Conservation (phyloP, 2,888 invertebrate species). For the Synergus japonicus region DNA sequence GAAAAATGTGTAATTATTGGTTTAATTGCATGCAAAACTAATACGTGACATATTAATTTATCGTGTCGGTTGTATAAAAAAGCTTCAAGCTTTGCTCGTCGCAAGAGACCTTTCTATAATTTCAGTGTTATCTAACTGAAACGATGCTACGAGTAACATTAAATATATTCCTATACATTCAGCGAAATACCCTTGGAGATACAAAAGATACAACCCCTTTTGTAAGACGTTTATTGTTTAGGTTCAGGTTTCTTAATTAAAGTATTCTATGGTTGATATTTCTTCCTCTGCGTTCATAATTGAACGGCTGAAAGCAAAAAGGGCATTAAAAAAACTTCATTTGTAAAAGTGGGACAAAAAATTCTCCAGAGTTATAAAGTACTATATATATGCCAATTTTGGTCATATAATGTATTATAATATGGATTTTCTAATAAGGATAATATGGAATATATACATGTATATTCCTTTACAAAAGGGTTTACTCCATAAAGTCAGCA, state of each 20-base stretch:
- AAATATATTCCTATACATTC: neutral
- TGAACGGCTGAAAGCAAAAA: too few species aligned
- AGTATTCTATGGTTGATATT: neutral
- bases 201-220: neutral
- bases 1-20: neutral
- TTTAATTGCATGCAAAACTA: neutral
- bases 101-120: neutral
- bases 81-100: neutral
- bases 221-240: neutral
- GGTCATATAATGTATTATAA: neutral
- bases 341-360: too few species aligned
- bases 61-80: neutral
- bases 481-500: neutral
- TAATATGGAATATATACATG: too few species aligned
- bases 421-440: neutral
- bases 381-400: neutral
- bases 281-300: too few species aligned
- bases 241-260: neutral
- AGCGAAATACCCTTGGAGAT: neutral
- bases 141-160: neutral
- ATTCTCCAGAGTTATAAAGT: too few species aligned
- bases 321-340: too few species aligned
- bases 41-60: too few species aligned
- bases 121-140: slow-evolving; percentile 1
- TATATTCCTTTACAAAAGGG: neutral